Percentiles rank a stretch among this genome's conserved stretches.
Conservation (phyloP, 2,888 invertebrate genomes). For the Epinotia brunnichana region DNA sequence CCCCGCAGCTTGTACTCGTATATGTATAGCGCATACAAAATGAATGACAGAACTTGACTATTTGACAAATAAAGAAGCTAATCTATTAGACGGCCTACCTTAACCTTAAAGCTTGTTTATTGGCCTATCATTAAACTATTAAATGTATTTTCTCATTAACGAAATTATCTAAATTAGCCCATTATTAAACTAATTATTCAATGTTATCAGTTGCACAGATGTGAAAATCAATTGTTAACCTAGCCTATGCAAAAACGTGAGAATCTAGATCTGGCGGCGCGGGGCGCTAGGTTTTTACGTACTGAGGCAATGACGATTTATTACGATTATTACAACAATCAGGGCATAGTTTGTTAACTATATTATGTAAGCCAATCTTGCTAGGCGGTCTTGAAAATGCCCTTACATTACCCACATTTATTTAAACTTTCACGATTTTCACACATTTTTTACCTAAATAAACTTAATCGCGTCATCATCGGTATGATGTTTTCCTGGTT, state of each 20-base stretch:
- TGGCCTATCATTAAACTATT: conserved; percentile 10
- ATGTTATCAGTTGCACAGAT: conserved; percentile 56
- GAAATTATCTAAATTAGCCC: conserved; percentile 31
- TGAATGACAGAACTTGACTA: too few relatives aligned
- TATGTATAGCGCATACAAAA: too few relatives aligned
- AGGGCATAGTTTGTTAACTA: conserved; percentile 34
- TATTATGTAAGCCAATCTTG: conserved; percentile 16
- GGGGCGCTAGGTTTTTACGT: conserved; percentile 33
- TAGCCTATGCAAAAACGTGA: conserved; percentile 63
- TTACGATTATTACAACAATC: conserved; percentile 51
- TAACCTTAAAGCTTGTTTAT: conserved; percentile 28
- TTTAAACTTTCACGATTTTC: too few relatives aligned
- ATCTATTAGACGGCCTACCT: background rate
- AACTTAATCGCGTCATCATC: too few relatives aligned
- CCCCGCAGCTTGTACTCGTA: too few relatives aligned
- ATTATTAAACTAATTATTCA: conserved; percentile 43
- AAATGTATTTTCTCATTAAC: conserved; percentile 27
- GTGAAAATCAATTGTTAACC: conserved; percentile 52
- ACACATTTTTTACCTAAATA: too few relatives aligned
- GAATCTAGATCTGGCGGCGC: conserved; percentile 50
- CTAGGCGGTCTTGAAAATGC: conserved; percentile 42
- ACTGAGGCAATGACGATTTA: conserved; percentile 35
- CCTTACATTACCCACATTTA: background rate
- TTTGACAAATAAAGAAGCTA: too few relatives aligned
- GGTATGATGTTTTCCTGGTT: too few relatives aligned